A percentile compares a stretch with the other conserved stretches of the same genome.
These are phyloP conservation scores for Syncerus caffer DNA, from an alignment of 2,797 vertebrate genomes.

Conservation along the genomic window DNA sequence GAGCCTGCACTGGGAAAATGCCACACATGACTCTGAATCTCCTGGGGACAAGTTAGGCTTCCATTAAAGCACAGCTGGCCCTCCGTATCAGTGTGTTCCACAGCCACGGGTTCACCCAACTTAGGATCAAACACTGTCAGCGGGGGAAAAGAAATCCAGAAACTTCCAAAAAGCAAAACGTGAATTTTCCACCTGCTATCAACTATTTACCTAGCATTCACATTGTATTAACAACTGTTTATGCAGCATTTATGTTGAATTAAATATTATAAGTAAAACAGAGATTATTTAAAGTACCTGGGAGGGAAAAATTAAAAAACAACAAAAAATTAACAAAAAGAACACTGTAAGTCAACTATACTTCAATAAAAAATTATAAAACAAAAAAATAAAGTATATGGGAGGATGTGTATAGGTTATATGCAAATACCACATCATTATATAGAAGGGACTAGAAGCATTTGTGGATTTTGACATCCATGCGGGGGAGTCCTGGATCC, in stretches of 20 bases:
- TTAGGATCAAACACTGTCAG: background rate
- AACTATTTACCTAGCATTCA: background rate
- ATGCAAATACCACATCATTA: background rate
- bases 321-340: background rate
- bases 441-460: background rate
- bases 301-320: background rate
- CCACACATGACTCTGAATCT: background rate
- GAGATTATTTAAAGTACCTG: background rate
- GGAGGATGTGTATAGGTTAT: background rate
- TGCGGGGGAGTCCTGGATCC: background rate
- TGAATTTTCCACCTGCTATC: background rate
- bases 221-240: background rate
- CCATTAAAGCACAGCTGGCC: background rate
- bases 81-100: background rate
- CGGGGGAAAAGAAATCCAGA: background rate
- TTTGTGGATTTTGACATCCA: background rate
- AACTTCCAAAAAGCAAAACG: background rate
- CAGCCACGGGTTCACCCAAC: background rate
- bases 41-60: background rate
- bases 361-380: background rate
- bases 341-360: background rate
- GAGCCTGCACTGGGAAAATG: background rate
- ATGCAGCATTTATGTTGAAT: background rate
- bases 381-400: background rate
- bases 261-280: background rate